phyloP scores from a whole-genome alignment of 2,113 vertebrate species.

The Lophotis ruficrista region DNA sequence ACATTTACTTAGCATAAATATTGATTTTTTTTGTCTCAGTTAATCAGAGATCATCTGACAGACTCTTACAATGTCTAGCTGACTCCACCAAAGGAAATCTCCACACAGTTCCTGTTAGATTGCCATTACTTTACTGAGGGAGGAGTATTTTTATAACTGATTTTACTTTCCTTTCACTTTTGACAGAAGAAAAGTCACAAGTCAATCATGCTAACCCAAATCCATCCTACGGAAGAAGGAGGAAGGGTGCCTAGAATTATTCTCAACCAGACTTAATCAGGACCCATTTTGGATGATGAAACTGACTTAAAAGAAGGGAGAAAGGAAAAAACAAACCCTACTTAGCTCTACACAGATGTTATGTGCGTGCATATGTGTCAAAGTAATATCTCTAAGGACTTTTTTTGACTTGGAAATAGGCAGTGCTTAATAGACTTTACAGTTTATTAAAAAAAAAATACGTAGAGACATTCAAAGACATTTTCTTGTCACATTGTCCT shows the following conservation, averaged over 20 bases:
- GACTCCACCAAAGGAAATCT: background rate
- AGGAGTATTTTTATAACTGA: background rate
- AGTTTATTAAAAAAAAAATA: background rate
- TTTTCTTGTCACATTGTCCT: background rate
- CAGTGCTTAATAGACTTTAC: background rate
- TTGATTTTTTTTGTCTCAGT: slow-evolving; percentile 9
- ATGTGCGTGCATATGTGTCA: background rate
- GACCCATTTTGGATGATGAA: background rate
- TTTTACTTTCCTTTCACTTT: background rate
- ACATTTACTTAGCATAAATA: slow-evolving; percentile 43
- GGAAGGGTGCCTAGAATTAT: background rate
- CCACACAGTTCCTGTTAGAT: background rate
- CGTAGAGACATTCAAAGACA: background rate
- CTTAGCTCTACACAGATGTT: background rate
- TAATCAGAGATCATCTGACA: slow-evolving; percentile 37
- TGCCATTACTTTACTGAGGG: background rate
- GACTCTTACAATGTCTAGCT: background rate
- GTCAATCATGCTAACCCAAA: background rate
- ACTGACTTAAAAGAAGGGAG: background rate
- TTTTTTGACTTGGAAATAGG: background rate
- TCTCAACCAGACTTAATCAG: background rate
- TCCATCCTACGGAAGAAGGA: background rate
- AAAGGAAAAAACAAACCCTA: background rate
- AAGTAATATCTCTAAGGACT: background rate
- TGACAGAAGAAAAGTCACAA: background rate